Conservation (phyloP, 2,797 vertebrate genomes). For the Rachycentron canadum region DNA sequence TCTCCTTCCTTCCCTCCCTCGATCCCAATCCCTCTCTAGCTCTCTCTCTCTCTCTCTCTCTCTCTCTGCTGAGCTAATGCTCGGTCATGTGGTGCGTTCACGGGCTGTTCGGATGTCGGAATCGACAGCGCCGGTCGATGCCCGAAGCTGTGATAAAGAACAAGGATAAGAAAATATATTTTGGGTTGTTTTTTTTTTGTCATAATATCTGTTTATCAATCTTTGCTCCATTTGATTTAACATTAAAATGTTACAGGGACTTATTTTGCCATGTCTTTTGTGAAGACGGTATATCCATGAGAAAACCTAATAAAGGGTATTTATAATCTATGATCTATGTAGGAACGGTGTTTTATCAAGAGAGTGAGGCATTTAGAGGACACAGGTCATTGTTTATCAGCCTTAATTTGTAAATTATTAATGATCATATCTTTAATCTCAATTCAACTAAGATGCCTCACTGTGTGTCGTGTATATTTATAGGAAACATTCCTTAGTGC, state of each 20-base stretch:
- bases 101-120: background rate
- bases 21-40: slow-evolving; percentile 29
- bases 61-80: slow-evolving; percentile 60
- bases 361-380: background rate
- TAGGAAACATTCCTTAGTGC: background rate
- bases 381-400: background rate
- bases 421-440: background rate
- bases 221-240: no score
- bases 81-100: slow-evolving; percentile 68
- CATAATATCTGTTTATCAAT: no score
- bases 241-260: no score
- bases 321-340: no score
- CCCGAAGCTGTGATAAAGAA: background rate
- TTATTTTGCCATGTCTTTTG: no score
- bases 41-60: slow-evolving; percentile 13
- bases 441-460: background rate
- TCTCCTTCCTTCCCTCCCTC: slow-evolving; percentile 36
- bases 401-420: background rate
- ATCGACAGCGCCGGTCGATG: fast-evolving
- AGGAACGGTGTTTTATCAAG: background rate
- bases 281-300: no score
- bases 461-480: background rate
- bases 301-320: no score
- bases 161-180: background rate
- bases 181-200: no score